phyloP scores from a whole-genome alignment of 64 coral and sea anemone species.

The Stylophora pistillata region DNA sequence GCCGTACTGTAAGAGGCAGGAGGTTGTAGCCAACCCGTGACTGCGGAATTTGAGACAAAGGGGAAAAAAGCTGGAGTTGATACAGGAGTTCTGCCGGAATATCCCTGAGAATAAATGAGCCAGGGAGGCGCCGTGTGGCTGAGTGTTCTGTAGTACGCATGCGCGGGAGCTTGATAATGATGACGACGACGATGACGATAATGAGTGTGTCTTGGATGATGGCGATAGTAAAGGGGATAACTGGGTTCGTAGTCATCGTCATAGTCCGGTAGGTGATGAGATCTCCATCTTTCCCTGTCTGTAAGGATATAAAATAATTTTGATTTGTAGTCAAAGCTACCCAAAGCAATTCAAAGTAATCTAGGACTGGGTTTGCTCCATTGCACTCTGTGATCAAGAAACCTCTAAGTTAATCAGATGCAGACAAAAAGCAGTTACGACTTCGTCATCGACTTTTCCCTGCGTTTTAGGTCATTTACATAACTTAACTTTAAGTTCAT shows the following conservation, averaged over 20 bases:
- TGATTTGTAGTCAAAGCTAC: no score
- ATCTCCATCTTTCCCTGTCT: conserved; percentile 1
- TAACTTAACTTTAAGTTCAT: neutral
- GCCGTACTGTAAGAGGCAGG: neutral
- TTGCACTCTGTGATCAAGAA: no score
- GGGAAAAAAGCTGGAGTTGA: neutral
- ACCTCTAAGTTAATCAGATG: no score
- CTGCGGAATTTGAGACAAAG: neutral
- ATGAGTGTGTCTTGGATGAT: conserved; percentile 5
- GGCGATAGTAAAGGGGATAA: neutral
- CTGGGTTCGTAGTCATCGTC: conserved; percentile 5
- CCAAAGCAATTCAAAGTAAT: no score
- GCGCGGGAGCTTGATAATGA: neutral
- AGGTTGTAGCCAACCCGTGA: neutral
- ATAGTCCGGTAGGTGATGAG: neutral
- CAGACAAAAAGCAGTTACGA: no score
- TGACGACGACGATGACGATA: conserved; percentile 5
- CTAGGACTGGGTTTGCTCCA: no score
- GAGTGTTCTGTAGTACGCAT: neutral
- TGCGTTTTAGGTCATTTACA: neutral
- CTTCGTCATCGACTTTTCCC: neutral
- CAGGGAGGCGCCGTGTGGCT: neutral
- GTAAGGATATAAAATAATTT: neutral
- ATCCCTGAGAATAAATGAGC: neutral
- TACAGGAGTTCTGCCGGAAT: neutral